These are phyloP conservation scores for Frieseomelitta varia DNA, from an alignment of 1,140 invertebrate genomes.

Conservation along the genomic window DNA sequence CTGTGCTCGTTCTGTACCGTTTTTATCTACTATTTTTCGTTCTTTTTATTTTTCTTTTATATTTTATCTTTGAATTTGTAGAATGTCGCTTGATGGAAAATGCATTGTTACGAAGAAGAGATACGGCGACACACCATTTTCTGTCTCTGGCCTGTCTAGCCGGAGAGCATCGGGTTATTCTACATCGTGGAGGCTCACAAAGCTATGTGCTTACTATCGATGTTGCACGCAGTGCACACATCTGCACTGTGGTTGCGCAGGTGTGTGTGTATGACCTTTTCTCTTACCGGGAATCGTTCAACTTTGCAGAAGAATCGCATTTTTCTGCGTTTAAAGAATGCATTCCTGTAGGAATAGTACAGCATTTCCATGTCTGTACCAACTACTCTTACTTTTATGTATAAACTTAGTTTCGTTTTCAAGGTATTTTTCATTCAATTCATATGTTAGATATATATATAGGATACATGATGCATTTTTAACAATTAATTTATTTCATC, in stretches of 20 bases:
- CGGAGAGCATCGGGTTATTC: conserved; percentile 47
- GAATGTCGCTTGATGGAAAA: not conserved
- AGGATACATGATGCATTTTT: not conserved
- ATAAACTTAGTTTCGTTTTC: not conserved
- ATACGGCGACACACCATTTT: not conserved
- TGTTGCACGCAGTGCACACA: not conserved
- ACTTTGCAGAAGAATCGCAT: conserved; percentile 8
- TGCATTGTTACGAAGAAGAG: no score
- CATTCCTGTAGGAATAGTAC: not conserved
- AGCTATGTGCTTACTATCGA: not conserved
- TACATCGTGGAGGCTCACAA: conserved; percentile 19
- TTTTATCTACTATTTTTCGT: not conserved
- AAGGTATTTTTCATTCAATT: not conserved
- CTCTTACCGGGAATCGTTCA: conserved; percentile 27
- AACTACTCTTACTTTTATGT: not conserved
- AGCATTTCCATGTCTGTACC: not conserved
- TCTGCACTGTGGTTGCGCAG: conserved; percentile 26
- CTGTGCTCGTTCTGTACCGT: not conserved
- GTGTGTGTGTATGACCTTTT: conserved; percentile 48
- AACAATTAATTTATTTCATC: not conserved
- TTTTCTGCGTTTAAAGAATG: conserved; percentile 16
- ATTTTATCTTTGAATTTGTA: not conserved
- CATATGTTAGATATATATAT: not conserved
- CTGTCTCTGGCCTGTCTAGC: conserved; percentile 69
- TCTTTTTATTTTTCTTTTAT: not conserved